A percentile compares a stretch with the other conserved stretches of the same genome.
Evolutionary conservation across 2,888 invertebrate species (phyloP).

Genomic region (Drosophila tanythrix): DNA sequence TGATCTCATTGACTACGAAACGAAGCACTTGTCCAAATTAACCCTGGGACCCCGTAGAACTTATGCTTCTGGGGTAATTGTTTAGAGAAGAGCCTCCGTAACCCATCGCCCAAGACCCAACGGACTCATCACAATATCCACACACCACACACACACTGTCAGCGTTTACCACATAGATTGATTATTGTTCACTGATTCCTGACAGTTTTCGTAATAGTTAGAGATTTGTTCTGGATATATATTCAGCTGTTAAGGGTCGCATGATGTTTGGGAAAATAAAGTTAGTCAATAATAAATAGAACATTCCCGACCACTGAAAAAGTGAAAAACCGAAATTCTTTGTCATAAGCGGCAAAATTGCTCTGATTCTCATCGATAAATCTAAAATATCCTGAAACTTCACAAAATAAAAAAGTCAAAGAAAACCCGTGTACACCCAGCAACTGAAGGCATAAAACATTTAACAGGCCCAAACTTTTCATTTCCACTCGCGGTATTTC

Average conservation of each 20-base stretch:
- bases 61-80: neutral
- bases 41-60: neutral
- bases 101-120: neutral
- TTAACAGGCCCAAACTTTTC: conserved; percentile 28
- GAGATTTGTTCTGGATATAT: neutral
- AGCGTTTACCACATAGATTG: neutral
- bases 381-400: conserved; percentile 16
- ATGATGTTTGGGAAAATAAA: neutral
- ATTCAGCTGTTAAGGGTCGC: conserved; percentile 5
- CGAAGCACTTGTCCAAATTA: neutral
- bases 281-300: neutral
- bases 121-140: neutral
- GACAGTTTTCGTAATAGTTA: neutral
- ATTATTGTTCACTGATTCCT: neutral
- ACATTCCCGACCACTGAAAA: neutral
- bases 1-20: neutral
- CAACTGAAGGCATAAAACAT: conserved; percentile 55
- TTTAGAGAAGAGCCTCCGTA: neutral
- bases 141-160: neutral
- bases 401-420: neutral
- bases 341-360: conserved; percentile 19
- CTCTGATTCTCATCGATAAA: conserved; percentile 23
- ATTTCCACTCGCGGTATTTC: neutral
- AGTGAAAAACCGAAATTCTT: neutral
- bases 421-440: conserved; percentile 29